Evolutionary conservation across 1,140 invertebrate genomes (phyloP).

Genomic region (Drosophila leontia): DNA sequence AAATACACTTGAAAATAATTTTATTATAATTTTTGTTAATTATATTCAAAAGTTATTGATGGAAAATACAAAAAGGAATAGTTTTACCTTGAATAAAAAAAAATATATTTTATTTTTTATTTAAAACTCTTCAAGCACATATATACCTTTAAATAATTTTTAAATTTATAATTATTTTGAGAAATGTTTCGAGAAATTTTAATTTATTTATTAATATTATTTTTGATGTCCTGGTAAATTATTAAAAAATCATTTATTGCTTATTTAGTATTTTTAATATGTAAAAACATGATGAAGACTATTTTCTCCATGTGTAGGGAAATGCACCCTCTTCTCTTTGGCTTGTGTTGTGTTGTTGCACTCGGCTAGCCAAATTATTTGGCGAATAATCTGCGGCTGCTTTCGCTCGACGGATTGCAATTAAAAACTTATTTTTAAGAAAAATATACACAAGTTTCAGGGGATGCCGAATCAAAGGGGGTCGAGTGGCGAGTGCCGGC

Average conservation of each 20-base stretch:
- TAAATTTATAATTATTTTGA: too few species aligned
- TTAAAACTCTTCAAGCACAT: too few species aligned
- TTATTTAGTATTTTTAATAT: not conserved
- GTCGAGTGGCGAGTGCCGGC: constrained; percentile 10
- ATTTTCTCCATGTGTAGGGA: constrained; percentile 3
- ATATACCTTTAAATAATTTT: too few species aligned
- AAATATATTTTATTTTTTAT: too few species aligned
- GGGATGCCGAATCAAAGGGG: constrained; percentile 15
- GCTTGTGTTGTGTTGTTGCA: constrained; percentile 23
- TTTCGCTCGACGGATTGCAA: constrained; percentile 71
- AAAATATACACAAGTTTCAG: constrained; percentile 44
- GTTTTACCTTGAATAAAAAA: too few species aligned
- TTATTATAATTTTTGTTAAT: not conserved
- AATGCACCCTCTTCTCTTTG: constrained; percentile 24
- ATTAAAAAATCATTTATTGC: not conserved
- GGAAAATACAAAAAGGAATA: not conserved
- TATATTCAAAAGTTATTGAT: not conserved
- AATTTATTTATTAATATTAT: too few species aligned
- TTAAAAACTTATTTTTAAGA: constrained; percentile 83
- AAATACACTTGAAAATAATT: constrained; percentile 1
- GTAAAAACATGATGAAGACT: not conserved
- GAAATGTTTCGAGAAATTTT: too few species aligned
- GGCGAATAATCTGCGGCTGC: constrained; percentile 79
- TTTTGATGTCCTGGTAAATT: not conserved
- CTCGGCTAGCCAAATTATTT: constrained; percentile 77